phyloP scores from a whole-genome alignment of 2,113 vertebrate species.

The Coracopsis vasa region DNA sequence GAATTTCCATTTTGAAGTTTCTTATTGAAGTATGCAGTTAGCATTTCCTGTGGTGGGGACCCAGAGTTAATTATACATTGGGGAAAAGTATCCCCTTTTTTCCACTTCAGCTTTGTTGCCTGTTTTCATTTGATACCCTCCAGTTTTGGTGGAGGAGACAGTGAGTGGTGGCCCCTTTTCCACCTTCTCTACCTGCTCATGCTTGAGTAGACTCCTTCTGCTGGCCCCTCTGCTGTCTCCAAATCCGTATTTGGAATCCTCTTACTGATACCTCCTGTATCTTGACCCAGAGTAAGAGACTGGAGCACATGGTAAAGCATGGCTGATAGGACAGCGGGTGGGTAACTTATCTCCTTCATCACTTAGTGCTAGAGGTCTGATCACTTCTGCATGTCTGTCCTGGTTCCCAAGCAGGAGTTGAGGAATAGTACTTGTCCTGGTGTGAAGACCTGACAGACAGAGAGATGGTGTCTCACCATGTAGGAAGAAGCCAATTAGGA shows the following conservation, averaged over 20 bases:
- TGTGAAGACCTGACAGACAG: conserved; percentile 6
- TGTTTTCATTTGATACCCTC: background rate
- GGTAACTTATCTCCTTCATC: background rate
- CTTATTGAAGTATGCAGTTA: background rate
- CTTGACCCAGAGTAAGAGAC: background rate
- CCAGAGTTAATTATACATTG: accelerated
- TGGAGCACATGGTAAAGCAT: background rate
- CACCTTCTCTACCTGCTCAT: background rate
- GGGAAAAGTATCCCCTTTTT: background rate
- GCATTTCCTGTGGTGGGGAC: background rate
- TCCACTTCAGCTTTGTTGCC: background rate
- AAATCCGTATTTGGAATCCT: background rate
- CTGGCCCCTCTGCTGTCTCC: background rate
- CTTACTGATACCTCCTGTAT: background rate
- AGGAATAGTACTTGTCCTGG: background rate
- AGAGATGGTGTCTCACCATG: background rate
- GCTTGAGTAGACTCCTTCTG: background rate
- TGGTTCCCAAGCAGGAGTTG: background rate
- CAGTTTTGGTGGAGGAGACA: background rate
- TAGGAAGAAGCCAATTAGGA: conserved; percentile 13
- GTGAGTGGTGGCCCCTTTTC: background rate
- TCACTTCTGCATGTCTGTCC: accelerated
- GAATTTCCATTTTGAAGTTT: background rate
- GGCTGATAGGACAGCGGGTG: background rate
- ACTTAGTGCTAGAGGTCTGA: background rate